Evolutionary conservation across 1,140 invertebrate species (phyloP).

Genomic region (Lordiphosa stackelbergi): DNA sequence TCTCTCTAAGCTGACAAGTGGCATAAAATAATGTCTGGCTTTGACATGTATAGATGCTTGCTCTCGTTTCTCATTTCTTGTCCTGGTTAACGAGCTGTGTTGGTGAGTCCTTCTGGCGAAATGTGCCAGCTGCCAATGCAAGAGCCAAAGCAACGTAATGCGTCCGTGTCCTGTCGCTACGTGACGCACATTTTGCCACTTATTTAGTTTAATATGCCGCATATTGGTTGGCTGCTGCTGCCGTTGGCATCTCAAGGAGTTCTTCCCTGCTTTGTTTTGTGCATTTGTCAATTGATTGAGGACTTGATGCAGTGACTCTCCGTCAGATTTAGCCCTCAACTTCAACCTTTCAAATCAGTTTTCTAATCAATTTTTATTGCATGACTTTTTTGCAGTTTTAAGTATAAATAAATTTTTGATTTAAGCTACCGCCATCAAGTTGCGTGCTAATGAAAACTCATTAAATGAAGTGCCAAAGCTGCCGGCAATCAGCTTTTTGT

Average conservation of each 20-base stretch:
- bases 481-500: constrained; percentile 36
- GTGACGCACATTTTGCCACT: constrained; percentile 45
- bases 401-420: constrained; percentile 32
- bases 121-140: no score
- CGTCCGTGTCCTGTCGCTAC: constrained; percentile 35
- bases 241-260: not conserved
- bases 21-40: constrained; percentile 49
- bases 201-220: constrained; percentile 48
- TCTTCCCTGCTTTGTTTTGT: constrained; percentile 10
- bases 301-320: constrained; percentile 1
- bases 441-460: constrained; percentile 50
- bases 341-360: not conserved
- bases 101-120: no score
- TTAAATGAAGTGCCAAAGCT: constrained; percentile 47
- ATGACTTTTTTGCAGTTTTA: constrained; percentile 1
- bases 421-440: constrained; percentile 47
- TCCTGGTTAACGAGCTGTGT: constrained; percentile 27
- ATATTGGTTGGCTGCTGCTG: constrained; percentile 9
- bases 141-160: constrained; percentile 13
- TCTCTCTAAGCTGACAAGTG: constrained; percentile 17
- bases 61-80: not conserved
- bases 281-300: constrained; percentile 3
- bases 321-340: not conserved
- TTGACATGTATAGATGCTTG: constrained; percentile 44
- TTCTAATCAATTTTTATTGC: not conserved